Evolutionary conservation across 2,888 invertebrate species (phyloP), one percentile per base, ranked within the genome.

Genomic region (Crossocerus cetratus): DNA sequence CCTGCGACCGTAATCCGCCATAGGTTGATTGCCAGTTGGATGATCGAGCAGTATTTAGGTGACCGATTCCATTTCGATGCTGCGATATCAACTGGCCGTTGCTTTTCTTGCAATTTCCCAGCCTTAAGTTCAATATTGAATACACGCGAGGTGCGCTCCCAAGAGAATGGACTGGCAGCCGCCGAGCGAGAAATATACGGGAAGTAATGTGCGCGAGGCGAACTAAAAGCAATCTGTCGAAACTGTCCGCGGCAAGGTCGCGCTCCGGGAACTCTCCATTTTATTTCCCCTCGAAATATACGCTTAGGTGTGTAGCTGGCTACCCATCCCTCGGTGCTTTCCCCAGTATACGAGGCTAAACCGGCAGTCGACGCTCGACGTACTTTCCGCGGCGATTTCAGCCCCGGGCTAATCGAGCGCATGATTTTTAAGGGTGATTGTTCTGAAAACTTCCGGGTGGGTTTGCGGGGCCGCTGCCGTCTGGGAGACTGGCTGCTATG

Each of bases 341-440:
- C 44, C 2, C 43, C 64, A 67, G 60, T 72, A n/a, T n/a, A 65
- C 67, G 72, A 59, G 54, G 63, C 58, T 72, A 74, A 69, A 59
- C 73, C 54, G 53, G 45, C 18, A 49, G 49, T 44, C 21, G 32
- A 11, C 32, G 32, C 8, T 32, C 32, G 32, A 32, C 32, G 55
- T 59, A 63, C 62, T 78, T 79, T 77, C 72, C 73, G 69, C 45
- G 54, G 64, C 72, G 49, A 79, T 74, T 76, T 69, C 69, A 59
- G 71, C 62, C 32, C 65, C 62, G 69, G 77, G 62, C 82, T 85
- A 87, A 87, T 87, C 86, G 87, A 84, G 78, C 83, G 86, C 67
- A 86, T 86, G 84, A 87, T 87, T 86, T 86, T 86, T 80, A 81
- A 82, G 79, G 76, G 64, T 74, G 81, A 86, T 86, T 85, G 81